Percentiles rank a stretch among this genome's conserved stretches.
Evolutionary conservation across 2,888 invertebrate genomes (phyloP).

Genomic region (Rhyacophila evoluta): DNA sequence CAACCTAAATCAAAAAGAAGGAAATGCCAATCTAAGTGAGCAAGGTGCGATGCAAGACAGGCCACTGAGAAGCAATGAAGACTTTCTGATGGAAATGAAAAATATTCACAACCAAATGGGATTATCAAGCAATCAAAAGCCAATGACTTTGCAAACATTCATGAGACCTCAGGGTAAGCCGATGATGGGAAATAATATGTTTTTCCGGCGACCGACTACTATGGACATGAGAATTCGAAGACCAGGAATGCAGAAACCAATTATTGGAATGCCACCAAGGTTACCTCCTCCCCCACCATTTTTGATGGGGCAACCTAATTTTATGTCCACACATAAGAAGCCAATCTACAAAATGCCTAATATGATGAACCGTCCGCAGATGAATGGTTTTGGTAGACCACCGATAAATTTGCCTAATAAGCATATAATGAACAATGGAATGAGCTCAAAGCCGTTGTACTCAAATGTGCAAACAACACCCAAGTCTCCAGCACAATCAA

Average conservation of each 20-base stretch:
- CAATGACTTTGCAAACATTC: conserved; percentile 66
- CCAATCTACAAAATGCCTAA: conserved; percentile 49
- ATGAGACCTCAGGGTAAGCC: conserved; percentile 62
- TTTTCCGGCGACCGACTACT: conserved; percentile 64
- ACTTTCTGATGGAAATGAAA: conserved; percentile 61
- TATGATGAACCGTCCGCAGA: conserved; percentile 44
- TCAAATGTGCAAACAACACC: not conserved
- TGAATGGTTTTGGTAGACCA: conserved; percentile 45
- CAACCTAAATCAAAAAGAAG: not conserved
- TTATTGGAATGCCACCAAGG: conserved; percentile 61
- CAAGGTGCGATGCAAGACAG: conserved; percentile 28
- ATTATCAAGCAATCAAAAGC: conserved; percentile 63
- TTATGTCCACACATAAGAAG: conserved; percentile 55
- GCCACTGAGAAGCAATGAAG: conserved; percentile 58
- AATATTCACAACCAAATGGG: conserved; percentile 62
- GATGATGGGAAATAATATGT: conserved; percentile 57
- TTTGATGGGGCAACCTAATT: conserved; percentile 60
- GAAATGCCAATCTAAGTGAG: not conserved
- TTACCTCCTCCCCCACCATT: conserved; percentile 55
- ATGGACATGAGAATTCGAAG: conserved; percentile 67
- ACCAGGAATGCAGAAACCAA: conserved; percentile 59
- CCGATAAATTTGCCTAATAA: conserved; percentile 51
- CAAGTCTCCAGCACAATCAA: conserved; percentile 34
- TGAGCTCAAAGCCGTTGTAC: conserved; percentile 35
- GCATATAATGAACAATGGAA: conserved; percentile 34